Evolutionary conservation across 2,113 vertebrate species (phyloP), one percentile per base, ranked within the genome.

Genomic region (Vanacampus margaritifer): DNA sequence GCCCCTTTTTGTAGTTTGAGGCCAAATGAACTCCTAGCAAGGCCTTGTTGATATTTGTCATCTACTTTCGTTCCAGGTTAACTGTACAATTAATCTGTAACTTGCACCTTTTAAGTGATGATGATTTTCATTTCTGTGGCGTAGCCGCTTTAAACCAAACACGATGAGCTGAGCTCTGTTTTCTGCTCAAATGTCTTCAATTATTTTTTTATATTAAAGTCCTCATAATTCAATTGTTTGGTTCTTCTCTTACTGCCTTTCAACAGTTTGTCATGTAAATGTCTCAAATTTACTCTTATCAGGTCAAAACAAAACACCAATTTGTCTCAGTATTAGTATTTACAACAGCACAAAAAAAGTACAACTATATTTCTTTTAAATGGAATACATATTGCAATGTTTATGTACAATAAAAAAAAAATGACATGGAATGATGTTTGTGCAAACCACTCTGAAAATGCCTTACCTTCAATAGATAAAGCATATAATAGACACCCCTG

Each of bases 101-200:
- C n/a, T 51, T 53, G 71, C 79, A 84, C 75, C 69, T 80, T 79
- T 74, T 73, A 72, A 70, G 56, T 7, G 13, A 57, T 57, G 48
- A 63, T 70, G 32, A 5, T 67, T 71, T 46, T 57, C 45, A 62
- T 43, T 59, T 59, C 28, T 70, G 32, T 71, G 72, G 63, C 79
- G 76, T 65, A 39, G 32, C 13, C 58, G 75, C 70, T 80, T 79
- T 65, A 78, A 86, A 81, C 81, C 75, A 23, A 81, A 74, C 3
- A 41, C 36, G 10, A 67, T 5, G 23, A 74, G 3, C 12, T 1
- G 21, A 28, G 64, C 43, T 16, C 45, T 67, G 9, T 69, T 60
- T 66, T 32, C 14, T 35, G 61, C 5, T 68, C 59, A 61, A 41
- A 41, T 13, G 14, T 63, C 23, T n/a, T 26, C 36, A 41, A 10